Base-by-base conservation (phyloP, 2,797 vertebrate species). In the Phyllotis vaccarum region DNA sequence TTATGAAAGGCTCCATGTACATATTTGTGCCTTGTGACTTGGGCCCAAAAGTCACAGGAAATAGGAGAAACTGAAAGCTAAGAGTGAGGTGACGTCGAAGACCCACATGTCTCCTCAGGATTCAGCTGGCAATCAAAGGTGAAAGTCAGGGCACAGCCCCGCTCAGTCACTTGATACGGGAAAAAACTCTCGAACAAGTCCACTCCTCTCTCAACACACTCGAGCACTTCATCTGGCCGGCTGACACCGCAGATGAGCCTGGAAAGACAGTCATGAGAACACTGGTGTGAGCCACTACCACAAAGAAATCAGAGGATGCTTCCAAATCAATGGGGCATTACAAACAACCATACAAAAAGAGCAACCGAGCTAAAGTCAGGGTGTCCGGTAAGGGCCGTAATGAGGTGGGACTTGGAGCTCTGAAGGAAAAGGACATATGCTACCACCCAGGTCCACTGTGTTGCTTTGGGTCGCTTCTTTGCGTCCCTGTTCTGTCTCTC, bases 141-240 rank as follows among this genome's bases (percentile, higher is more conserved):
- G 98, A 99, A 99, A 96, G 98, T 98, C 76, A 99, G 98, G 92
- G 99, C 99, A 52, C 99, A 99, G 95, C 99, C 99, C 95, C 99
- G 98, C 96, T 99, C 99, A 0, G 99, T 99, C 98, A 99, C 99
- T 98, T 99, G 99, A 98, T 99, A 99, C 21, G 99, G 99, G 95
- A 99, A 99, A 97, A 99, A 99, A 90, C 99, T 99, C 98, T 99
- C 99, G 97, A 99, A 99, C 94, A 99, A 98, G 97, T 99, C 99
- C 96, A 99, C 99, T 19, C 99, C 99, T 7, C 98, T 99, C 97
- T 99, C 99, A 92, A 99, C 98, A 86, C 99, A 99, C 11, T 98
- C 99, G 6, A 99, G 97, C 72, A 99, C 99, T 96, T 99, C 99
- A 90, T 99, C 99, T 6, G 99, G 99, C 72, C 96, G 98, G 27